Conservation (phyloP, 2,797 vertebrate genomes). For the Anabacerthia variegaticeps region DNA sequence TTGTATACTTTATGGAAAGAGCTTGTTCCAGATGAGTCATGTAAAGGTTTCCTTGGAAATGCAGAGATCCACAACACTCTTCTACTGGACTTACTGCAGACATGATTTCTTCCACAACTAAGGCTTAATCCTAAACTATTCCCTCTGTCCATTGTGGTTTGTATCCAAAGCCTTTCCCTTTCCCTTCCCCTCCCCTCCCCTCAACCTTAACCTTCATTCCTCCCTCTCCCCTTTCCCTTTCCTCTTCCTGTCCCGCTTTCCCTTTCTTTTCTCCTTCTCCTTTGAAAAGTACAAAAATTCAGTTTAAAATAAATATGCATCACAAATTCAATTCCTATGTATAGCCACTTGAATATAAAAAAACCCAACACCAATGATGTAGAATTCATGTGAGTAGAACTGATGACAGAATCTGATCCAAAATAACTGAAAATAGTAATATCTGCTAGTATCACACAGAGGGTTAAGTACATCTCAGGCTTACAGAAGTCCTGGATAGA, state of each 20-base stretch:
- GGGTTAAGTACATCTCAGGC: not conserved
- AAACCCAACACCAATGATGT: not conserved
- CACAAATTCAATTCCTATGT: not conserved
- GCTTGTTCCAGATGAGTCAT: not conserved
- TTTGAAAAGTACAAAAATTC: not conserved
- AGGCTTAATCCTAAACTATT: not conserved
- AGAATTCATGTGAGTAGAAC: not conserved
- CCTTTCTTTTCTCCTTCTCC: too few relatives aligned
- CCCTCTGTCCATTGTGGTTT: not conserved
- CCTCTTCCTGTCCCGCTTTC: rapidly evolving
- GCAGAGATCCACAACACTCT: rapidly evolving
- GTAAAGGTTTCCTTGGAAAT: not conserved
- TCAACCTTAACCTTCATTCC: not conserved
- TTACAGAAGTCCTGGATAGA: not conserved
- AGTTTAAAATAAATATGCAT: not conserved
- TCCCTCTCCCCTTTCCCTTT: rapidly evolving
- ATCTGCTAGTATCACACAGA: not conserved
- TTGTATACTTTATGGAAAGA: not conserved
- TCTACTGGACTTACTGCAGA: not conserved
- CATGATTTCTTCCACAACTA: not conserved
- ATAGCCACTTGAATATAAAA: not conserved
- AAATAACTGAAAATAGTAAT: not conserved
- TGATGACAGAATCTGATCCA: not conserved
- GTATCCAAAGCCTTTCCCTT: not conserved
- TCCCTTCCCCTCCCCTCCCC: too few relatives aligned